A percentile compares a stretch with the other conserved stretches of the same genome.
These are phyloP conservation scores for Puntigrus tetrazona DNA, from an alignment of 2,113 vertebrate species.

Conservation along the genomic window DNA sequence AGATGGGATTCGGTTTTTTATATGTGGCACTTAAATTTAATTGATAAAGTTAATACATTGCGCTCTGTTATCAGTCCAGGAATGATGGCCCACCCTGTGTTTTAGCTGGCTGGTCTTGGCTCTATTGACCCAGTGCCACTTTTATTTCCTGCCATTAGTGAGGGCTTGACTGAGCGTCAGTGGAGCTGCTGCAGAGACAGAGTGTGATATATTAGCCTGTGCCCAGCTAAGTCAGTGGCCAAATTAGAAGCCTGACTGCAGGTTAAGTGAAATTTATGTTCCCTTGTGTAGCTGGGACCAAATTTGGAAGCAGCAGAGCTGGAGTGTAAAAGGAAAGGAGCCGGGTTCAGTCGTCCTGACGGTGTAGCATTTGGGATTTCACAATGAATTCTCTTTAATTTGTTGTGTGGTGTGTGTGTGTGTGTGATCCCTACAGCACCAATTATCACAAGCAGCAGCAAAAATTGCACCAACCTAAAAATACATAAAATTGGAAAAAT, in stretches of 20 bases:
- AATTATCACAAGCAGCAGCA: not conserved
- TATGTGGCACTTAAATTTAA: slow-evolving; percentile 8
- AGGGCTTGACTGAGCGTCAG: slow-evolving; percentile 57
- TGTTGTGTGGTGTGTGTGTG: not conserved
- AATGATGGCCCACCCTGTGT: slow-evolving; percentile 34
- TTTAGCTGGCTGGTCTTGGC: slow-evolving; percentile 59
- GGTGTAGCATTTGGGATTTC: slow-evolving; percentile 12
- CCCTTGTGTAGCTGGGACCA: slow-evolving; percentile 33
- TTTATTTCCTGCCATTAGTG: slow-evolving; percentile 69
- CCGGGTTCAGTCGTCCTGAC: not conserved
- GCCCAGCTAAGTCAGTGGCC: slow-evolving; percentile 66
- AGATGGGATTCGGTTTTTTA: slow-evolving; percentile 8
- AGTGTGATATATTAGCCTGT: slow-evolving; percentile 68
- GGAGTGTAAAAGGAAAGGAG: not conserved
- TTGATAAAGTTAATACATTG: slow-evolving; percentile 20
- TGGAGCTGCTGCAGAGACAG: slow-evolving; percentile 53
- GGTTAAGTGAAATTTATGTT: slow-evolving; percentile 70
- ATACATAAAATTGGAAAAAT: not conserved
- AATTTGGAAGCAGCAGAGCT: slow-evolving; percentile 12
- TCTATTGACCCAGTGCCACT: slow-evolving; percentile 66
- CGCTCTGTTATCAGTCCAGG: slow-evolving; percentile 29
- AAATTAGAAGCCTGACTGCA: slow-evolving; percentile 68
- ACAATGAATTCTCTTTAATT: slow-evolving; percentile 1
- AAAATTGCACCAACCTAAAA: not conserved
- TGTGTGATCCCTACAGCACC: not conserved